A percentile compares a stretch with the other conserved stretches of the same genome.
Evolutionary conservation across 2,113 vertebrate species (phyloP).

Genomic region (Strigops habroptila): DNA sequence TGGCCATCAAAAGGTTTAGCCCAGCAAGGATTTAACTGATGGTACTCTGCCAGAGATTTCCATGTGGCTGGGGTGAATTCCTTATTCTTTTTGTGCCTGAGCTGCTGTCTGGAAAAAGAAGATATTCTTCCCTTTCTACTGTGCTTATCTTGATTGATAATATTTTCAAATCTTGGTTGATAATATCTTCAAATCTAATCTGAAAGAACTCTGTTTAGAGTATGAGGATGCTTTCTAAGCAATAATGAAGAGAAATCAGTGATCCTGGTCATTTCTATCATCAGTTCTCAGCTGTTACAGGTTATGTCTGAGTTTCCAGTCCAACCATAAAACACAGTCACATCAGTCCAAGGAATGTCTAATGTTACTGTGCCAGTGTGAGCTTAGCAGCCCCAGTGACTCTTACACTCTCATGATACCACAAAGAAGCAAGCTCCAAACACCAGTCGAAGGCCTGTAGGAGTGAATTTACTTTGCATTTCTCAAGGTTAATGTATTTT

Average conservation of each 20-base stretch:
- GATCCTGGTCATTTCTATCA: neutral
- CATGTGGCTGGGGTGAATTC: neutral
- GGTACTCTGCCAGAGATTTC: neutral
- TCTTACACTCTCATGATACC: rapidly evolving
- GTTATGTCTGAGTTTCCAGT: neutral
- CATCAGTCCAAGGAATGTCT: neutral
- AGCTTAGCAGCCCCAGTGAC: neutral
- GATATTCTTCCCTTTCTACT: neutral
- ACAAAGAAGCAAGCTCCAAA: neutral
- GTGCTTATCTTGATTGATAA: neutral
- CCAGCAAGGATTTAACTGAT: neutral
- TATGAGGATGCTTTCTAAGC: neutral
- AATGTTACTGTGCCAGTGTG: neutral
- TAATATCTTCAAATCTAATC: neutral
- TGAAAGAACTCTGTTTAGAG: neutral
- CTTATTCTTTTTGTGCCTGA: neutral
- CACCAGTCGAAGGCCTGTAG: neutral
- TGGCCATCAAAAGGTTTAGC: neutral
- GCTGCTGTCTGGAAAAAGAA: neutral
- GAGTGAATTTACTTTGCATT: neutral
- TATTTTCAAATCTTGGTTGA: neutral
- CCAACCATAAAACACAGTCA: neutral
- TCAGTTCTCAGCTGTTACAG: neutral
- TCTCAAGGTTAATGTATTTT: neutral
- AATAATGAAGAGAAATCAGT: neutral